These are phyloP conservation scores for Ichneumoninae sp. DNA, from an alignment of 2,888 invertebrate genomes.

Conservation along the genomic window DNA sequence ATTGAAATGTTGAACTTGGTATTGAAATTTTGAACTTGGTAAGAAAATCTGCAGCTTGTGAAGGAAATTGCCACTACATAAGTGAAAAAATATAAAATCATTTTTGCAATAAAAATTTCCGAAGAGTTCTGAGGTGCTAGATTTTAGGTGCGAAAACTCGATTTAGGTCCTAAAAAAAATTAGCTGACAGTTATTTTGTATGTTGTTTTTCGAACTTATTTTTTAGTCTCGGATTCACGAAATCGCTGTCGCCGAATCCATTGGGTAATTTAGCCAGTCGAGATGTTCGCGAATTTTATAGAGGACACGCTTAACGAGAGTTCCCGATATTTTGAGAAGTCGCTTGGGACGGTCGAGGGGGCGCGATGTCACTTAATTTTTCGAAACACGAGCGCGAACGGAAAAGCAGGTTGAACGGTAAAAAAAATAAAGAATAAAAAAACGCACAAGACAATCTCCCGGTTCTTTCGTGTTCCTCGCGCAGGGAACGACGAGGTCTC, in stretches of 20 bases:
- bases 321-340: background rate
- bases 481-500: conserved; percentile 21
- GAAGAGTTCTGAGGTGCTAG: background rate
- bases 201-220: background rate
- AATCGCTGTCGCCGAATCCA: background rate
- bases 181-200: background rate
- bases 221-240: background rate
- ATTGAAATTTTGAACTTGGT: too few species aligned
- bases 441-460: background rate
- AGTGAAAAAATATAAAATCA: background rate
- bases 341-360: background rate
- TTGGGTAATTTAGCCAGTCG: background rate
- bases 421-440: background rate
- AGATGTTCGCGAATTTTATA: background rate
- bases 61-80: too few species aligned
- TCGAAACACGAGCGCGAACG: background rate
- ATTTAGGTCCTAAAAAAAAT: background rate
- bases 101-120: background rate
- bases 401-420: background rate
- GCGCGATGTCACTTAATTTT: background rate
- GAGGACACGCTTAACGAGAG: background rate
- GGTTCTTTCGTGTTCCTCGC: conserved; percentile 34
- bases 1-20: too few species aligned
- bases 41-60: background rate
- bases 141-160: background rate